Evolutionary conservation across 2,888 invertebrate species (phyloP).

Genomic region (Adela reaumurella): DNA sequence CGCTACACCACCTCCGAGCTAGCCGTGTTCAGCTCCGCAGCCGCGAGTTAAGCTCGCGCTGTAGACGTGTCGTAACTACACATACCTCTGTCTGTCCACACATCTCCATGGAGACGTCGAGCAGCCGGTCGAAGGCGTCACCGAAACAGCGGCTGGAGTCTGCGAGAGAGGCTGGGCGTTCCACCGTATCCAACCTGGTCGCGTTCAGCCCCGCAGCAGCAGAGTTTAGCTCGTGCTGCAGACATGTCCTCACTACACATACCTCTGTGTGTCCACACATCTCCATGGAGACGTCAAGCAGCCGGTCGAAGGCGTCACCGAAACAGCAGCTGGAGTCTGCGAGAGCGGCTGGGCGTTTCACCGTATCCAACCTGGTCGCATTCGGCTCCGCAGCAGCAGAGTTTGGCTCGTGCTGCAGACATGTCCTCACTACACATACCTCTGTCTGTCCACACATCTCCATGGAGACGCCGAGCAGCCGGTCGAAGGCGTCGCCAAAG

Average conservation of each 20-base stretch:
- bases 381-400: slow-evolving; percentile 80
- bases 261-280: slow-evolving; percentile 77
- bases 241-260: background rate
- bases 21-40: slow-evolving; percentile 77
- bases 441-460: slow-evolving; percentile 82
- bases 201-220: slow-evolving; percentile 83
- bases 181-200: slow-evolving; percentile 75
- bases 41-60: slow-evolving; percentile 78
- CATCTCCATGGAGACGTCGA: slow-evolving; percentile 81
- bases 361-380: slow-evolving; percentile 71
- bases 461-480: slow-evolving; percentile 73
- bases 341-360: slow-evolving; percentile 61
- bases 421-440: slow-evolving; percentile 19
- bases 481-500: slow-evolving; percentile 75
- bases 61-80: slow-evolving; percentile 2
- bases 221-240: slow-evolving; percentile 67
- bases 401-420: slow-evolving; percentile 64
- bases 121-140: slow-evolving; percentile 70
- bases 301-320: slow-evolving; percentile 71
- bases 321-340: slow-evolving; percentile 75
- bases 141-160: slow-evolving; percentile 75
- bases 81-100: slow-evolving; percentile 68
- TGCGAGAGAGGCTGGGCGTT: slow-evolving; percentile 62
- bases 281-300: slow-evolving; percentile 77
- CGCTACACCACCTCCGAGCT: slow-evolving; percentile 76